Evolutionary conservation across 2,113 vertebrate genomes (phyloP).

Genomic region (Platichthys flesus): DNA sequence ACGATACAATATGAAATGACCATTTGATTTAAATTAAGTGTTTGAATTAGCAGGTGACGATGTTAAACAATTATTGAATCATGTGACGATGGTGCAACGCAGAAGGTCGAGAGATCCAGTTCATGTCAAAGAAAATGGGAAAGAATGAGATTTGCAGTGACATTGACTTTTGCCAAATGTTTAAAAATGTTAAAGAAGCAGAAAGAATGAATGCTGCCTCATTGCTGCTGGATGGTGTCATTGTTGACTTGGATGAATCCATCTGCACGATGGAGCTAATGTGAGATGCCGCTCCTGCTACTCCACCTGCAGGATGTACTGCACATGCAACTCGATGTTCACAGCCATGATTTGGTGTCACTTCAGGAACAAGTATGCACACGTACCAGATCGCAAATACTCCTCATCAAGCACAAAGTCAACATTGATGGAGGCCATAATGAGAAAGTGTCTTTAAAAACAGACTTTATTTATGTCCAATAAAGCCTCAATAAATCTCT

Average conservation of each 20-base stretch:
- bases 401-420: conserved; percentile 24
- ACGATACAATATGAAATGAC: too few relatives aligned
- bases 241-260: conserved; percentile 8
- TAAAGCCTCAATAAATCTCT: conserved; percentile 57
- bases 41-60: too few relatives aligned
- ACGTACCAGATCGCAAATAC: conserved; percentile 18
- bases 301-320: not conserved
- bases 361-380: not conserved
- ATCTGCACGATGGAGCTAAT: conserved; percentile 8
- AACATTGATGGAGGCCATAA: conserved; percentile 55
- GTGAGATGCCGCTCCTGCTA: not conserved
- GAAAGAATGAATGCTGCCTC: too few relatives aligned
- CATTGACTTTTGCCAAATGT: too few relatives aligned
- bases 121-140: too few relatives aligned
- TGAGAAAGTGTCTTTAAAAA: conserved; percentile 2
- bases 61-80: too few relatives aligned
- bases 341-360: conserved; percentile 6
- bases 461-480: conserved; percentile 56
- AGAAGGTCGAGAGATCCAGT: too few relatives aligned
- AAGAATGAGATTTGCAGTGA: too few relatives aligned
- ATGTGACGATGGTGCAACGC: too few relatives aligned
- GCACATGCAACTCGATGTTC: conserved; percentile 1
- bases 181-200: too few relatives aligned
- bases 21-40: too few relatives aligned
- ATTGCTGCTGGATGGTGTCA: conserved; percentile 8